A percentile compares a stretch with the other conserved stretches of the same genome.
These are phyloP conservation scores for Amniataba percoides DNA, from an alignment of 2,797 vertebrate species.

Conservation along the genomic window DNA sequence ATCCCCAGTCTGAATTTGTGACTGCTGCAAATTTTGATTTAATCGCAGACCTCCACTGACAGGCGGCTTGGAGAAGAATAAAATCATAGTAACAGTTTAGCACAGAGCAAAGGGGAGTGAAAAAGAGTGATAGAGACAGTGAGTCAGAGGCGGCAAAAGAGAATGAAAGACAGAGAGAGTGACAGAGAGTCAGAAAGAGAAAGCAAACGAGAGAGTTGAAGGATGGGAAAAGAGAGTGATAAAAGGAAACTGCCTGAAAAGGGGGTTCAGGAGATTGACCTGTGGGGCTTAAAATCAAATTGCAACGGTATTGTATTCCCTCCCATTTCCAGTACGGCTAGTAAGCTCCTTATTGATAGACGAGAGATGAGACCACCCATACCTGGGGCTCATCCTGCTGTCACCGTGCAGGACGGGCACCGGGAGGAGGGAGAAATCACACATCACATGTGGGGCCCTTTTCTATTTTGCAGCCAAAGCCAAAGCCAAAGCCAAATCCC, in stretches of 20 bases:
- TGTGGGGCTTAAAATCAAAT: constrained; percentile 87
- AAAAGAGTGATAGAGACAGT: constrained; percentile 46
- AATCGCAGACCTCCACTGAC: constrained; percentile 40
- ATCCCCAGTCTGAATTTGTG: constrained; percentile 34
- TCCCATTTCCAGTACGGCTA: constrained; percentile 84
- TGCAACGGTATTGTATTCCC: constrained; percentile 87
- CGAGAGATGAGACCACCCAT: constrained; percentile 88
- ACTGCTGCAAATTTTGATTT: constrained; percentile 42
- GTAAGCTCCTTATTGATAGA: constrained; percentile 90
- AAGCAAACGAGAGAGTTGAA: constrained; percentile 58
- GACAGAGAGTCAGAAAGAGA: constrained; percentile 32
- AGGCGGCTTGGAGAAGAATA: constrained; percentile 23
- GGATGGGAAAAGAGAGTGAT: constrained; percentile 64
- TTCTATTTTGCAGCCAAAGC: constrained; percentile 82
- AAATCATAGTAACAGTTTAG: constrained; percentile 54
- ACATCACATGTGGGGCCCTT: constrained; percentile 72
- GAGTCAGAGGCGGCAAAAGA: constrained; percentile 32
- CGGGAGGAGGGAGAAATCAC: constrained; percentile 78
- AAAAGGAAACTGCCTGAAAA: constrained; percentile 75
- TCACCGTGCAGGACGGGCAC: constrained; percentile 72
- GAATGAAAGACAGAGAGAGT: constrained; percentile 36
- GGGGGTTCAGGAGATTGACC: constrained; percentile 87
- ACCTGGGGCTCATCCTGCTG: constrained; percentile 86
- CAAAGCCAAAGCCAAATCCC: constrained; percentile 85
- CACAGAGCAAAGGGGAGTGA: constrained; percentile 25